Base-by-base conservation (phyloP, 2,888 invertebrate species). In the Pristionchus arcanus region DNA sequence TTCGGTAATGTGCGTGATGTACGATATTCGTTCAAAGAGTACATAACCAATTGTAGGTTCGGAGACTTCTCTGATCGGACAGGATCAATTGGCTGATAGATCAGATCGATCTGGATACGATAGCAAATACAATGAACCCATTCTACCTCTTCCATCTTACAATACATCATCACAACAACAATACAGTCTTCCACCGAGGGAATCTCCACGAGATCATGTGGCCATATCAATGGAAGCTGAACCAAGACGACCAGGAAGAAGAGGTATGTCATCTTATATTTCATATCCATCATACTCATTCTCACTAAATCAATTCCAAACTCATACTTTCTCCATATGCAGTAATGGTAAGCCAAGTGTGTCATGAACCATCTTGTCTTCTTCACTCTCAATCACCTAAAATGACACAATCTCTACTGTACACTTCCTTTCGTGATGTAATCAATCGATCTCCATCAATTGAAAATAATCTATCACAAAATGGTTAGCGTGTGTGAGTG, bases 141-240 rank as follows among this genome's bases (percentile, higher is more conserved):
- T 49, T 25, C n/a, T 87, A 0, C 87, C 87, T n/a, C 37, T 87
- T 16, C 68, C 87, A 11, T 37, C 49, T 4, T 87, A 87, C 68
- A 42, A n/a, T 25, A 42, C 84, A 34, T 28, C 84, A 5, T 21
- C 59, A 4, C 81, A 49, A 83, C 59, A 85, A 19, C 84, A 85
- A 49, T 55, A 59, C 34, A 85, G 59, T 21, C 28, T 68, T 13
- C 88, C 88, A 34, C 88, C 88, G 25, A 53, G 34, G 77, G 53
- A 77, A 74, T 77, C 74, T 2, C 66, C 89, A 2, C 34, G 89
- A 28, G 89, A 91, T 49, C 93, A 93, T 87, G 91, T 92, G 25
- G 91, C 91, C 86, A 92, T 93, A 66, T 90, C 92, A 42, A 93
- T 93, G 92, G 93, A 93, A 74, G 90, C 91, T 16, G 93, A 93